These are phyloP conservation scores for Sebastes kiyomatsui DNA, from an alignment of 2,797 vertebrate genomes.

Conservation along the genomic window DNA sequence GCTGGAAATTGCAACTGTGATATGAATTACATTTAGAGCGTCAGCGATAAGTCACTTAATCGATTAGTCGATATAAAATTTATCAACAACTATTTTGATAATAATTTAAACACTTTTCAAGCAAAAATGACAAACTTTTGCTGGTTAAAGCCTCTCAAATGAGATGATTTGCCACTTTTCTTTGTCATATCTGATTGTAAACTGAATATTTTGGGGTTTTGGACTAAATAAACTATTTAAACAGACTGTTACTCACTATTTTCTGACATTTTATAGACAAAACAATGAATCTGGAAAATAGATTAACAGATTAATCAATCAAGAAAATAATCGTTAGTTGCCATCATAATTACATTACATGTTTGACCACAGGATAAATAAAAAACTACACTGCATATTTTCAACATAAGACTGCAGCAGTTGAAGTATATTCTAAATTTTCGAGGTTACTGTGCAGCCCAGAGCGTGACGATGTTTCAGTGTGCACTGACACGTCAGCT, in stretches of 20 bases:
- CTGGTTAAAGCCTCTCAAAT: neutral
- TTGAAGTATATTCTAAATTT: neutral
- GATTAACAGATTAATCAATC: neutral
- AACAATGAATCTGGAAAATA: neutral
- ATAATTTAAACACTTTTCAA: neutral
- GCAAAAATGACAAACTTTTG: neutral
- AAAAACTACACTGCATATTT: neutral
- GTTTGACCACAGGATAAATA: neutral
- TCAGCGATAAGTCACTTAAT: neutral
- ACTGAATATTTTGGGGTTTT: neutral
- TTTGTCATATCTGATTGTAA: neutral
- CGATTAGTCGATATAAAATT: no score
- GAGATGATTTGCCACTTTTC: neutral
- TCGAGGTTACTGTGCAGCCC: neutral
- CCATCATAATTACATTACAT: no score
- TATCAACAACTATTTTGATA: neutral
- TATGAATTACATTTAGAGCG: neutral
- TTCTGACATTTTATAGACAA: neutral
- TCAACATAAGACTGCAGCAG: neutral
- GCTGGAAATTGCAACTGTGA: neutral
- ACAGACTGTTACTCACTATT: neutral
- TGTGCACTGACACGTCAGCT: conserved; percentile 17
- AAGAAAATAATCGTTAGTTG: neutral
- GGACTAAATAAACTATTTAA: no score
- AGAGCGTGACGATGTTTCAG: neutral